Percentiles rank a stretch among this genome's conserved stretches.
These are phyloP conservation scores for Ophioninae sp. DNA, from an alignment of 2,888 invertebrate genomes.

Conservation along the genomic window DNA sequence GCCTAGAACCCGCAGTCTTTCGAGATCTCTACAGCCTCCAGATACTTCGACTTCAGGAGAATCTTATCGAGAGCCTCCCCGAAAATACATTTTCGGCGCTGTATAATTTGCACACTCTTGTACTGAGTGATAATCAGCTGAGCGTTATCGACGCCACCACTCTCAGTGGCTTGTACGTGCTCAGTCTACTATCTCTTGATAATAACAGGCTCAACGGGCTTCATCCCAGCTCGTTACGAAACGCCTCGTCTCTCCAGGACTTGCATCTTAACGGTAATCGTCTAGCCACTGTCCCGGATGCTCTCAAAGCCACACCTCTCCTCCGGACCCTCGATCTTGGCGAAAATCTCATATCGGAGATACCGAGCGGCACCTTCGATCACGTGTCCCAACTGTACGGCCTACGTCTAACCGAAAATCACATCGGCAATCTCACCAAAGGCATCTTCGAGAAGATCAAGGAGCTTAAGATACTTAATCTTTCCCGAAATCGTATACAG, in stretches of 20 bases:
- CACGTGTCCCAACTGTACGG: conserved; percentile 91
- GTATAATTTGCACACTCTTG: conserved; percentile 90
- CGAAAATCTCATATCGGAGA: conserved; percentile 90
- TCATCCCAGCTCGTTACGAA: conserved; percentile 88
- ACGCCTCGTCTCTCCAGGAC: conserved; percentile 91
- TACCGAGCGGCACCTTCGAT: conserved; percentile 91
- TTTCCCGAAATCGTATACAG: conserved; percentile 92
- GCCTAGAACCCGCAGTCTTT: conserved; percentile 89
- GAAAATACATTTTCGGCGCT: conserved; percentile 90
- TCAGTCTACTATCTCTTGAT: conserved; percentile 90
- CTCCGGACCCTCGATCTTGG: conserved; percentile 92
- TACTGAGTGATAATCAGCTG: conserved; percentile 91
- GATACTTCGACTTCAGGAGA: conserved; percentile 90
- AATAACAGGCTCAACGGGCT: conserved; percentile 90
- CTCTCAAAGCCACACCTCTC: conserved; percentile 88
- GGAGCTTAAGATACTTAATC: conserved; percentile 90
- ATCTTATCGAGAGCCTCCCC: conserved; percentile 88
- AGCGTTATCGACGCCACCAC: conserved; percentile 89
- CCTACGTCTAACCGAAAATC: conserved; percentile 92
- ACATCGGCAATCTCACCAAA: conserved; percentile 89
- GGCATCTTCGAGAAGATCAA: conserved; percentile 91
- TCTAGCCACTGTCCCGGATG: conserved; percentile 88
- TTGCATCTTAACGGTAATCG: conserved; percentile 92
- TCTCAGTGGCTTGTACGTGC: conserved; percentile 88
- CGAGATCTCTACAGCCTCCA: conserved; percentile 90